Evolutionary conservation across 2,797 vertebrate species (phyloP), one percentile per base, ranked within the genome.

Genomic region (Lepus oiostolus): DNA sequence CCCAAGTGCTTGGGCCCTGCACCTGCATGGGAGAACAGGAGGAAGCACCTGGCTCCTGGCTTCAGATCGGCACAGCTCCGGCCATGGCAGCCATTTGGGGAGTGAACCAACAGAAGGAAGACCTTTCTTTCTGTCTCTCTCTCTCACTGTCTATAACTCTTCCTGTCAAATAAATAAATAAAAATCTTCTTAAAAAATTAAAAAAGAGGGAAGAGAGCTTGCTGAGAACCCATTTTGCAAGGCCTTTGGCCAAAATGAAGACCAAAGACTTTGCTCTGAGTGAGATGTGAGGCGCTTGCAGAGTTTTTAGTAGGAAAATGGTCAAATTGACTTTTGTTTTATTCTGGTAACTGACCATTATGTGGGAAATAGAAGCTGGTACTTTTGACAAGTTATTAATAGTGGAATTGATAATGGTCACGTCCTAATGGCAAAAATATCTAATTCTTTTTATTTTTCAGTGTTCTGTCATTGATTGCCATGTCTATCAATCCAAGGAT

Each of bases 251-350:
- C 70, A 65, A 1, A 14, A 32, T 26, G 30, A 84, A 17, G 42
- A 86, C 52, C n/a, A 67, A 1, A 22, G 68, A 58, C 16, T 62
- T 42, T 42, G 21, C 30, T 76, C 16, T 10, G 28, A 74, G 8
- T 71, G 52, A 85, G 62, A 81, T 7, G 7, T 54, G 24, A 88
- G 72, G 54, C 16, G 47, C 47, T 24, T 9, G 1, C 26, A 35
- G 24, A 14, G 50, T 30, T 60, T 86, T 52, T 35, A 65, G 16
- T 4, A 50, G n/a, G 71, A 26, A 94, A 90, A 92, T 7, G 19
- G n/a, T 12, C 74, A 91, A 63, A 70, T 7, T 54, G 50, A 87
- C n/a, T 94, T 83, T 58, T 26, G 24, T 71, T 90, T 92, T 63
- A 52, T 52, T 54, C 58, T 67, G 9, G 28, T n/a, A 54, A 52